These are phyloP conservation scores for Ceratoteleas bidentatus DNA, from an alignment of 1,140 invertebrate species.

Conservation along the genomic window DNA sequence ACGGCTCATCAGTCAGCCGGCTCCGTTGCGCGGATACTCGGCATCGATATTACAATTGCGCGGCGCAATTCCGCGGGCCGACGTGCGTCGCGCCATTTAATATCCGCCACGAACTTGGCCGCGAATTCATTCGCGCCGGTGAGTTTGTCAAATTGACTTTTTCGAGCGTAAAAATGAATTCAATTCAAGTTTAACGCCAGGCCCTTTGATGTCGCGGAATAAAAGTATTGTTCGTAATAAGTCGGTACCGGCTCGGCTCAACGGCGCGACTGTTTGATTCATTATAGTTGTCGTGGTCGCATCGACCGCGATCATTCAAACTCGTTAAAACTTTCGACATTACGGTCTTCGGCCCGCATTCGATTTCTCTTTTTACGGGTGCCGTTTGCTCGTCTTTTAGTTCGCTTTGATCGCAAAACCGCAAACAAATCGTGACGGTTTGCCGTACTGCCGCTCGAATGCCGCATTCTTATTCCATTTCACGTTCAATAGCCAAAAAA, in stretches of 20 bases:
- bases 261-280: constrained; percentile 73
- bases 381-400: constrained; percentile 32
- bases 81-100: constrained; percentile 4
- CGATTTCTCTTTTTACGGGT: constrained; percentile 55
- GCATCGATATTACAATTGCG: constrained; percentile 17
- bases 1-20: constrained; percentile 44
- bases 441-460: not conserved
- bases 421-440: constrained; percentile 18
- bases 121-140: constrained; percentile 25
- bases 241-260: constrained; percentile 70
- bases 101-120: constrained; percentile 3
- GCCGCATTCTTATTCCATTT: not conserved
- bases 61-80: no score
- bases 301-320: constrained; percentile 80
- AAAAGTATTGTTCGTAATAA: constrained; percentile 69
- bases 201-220: constrained; percentile 39
- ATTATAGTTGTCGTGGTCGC: constrained; percentile 78
- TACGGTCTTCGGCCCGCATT: constrained; percentile 76
- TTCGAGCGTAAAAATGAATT: constrained; percentile 40
- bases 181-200: constrained; percentile 43
- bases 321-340: constrained; percentile 81
- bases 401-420: constrained; percentile 39
- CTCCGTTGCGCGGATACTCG: constrained; percentile 26
- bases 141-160: constrained; percentile 37
- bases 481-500: not conserved